phyloP scores from a whole-genome alignment of 2,888 invertebrate genomes.

The Rotaria magnacalcarata region DNA sequence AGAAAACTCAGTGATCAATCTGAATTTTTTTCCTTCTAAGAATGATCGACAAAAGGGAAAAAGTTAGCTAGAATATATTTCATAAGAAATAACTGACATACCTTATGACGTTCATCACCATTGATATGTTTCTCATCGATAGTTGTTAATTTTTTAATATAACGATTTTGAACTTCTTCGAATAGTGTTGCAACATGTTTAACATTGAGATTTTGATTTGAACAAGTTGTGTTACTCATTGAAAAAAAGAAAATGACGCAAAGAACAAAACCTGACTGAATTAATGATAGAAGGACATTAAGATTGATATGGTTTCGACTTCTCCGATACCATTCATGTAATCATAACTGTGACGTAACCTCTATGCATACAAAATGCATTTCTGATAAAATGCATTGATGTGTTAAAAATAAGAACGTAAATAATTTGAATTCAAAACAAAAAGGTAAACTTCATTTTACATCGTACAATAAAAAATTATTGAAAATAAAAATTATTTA shows the following conservation, averaged over 20 bases:
- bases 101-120: background rate
- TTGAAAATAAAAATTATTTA: background rate
- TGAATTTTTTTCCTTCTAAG: background rate
- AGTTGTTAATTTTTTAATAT: constrained; percentile 15
- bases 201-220: constrained; percentile 6
- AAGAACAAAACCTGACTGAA: background rate
- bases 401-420: background rate
- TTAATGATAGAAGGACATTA: background rate
- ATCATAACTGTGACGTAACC: background rate
- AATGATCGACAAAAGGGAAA: background rate
- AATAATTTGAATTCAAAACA: background rate
- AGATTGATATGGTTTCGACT: background rate
- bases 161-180: constrained; percentile 33
- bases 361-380: background rate
- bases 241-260: background rate
- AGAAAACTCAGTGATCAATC: too few relatives aligned
- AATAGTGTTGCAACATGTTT: constrained; percentile 14
- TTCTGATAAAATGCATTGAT: background rate
- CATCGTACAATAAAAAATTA: background rate
- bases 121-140: constrained; percentile 4
- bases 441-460: background rate
- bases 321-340: background rate
- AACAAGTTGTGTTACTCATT: constrained; percentile 5
- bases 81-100: background rate
- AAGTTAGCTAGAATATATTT: too few relatives aligned